A percentile compares a stretch with the other conserved stretches of the same genome.
phyloP scores from a whole-genome alignment of 2,888 invertebrate genomes.

The Melinaea marsaeus region DNA sequence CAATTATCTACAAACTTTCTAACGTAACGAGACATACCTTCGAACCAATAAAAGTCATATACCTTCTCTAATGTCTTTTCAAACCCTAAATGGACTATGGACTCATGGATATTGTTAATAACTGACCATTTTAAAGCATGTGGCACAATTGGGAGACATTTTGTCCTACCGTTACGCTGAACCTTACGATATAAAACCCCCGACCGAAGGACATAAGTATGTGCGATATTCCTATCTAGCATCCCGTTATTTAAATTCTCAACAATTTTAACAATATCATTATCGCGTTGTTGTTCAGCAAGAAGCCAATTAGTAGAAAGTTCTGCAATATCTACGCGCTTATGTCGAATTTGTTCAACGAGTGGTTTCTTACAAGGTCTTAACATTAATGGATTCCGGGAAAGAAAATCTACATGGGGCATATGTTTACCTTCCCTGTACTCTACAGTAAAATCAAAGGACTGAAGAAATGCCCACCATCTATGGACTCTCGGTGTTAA shows the following conservation, averaged over 20 bases:
- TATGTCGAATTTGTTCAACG: too few relatives aligned
- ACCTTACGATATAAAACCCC: slow-evolving; percentile 29
- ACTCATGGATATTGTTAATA: slow-evolving; percentile 37
- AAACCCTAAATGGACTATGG: slow-evolving; percentile 35
- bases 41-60: slow-evolving; percentile 42
- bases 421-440: too few relatives aligned
- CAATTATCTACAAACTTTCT: slow-evolving; percentile 33
- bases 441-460: slow-evolving; percentile 29
- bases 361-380: not conserved
- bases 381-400: slow-evolving; percentile 29
- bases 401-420: slow-evolving; percentile 30
- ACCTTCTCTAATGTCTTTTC: slow-evolving; percentile 37
- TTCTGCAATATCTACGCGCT: not conserved
- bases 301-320: slow-evolving; percentile 29
- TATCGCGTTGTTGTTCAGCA: slow-evolving; percentile 36
- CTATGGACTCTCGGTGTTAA: slow-evolving; percentile 29
- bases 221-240: slow-evolving; percentile 18
- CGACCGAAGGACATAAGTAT: slow-evolving; percentile 30
- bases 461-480: slow-evolving; percentile 32
- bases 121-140: slow-evolving; percentile 37
- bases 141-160: slow-evolving; percentile 34
- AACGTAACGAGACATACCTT: slow-evolving; percentile 37
- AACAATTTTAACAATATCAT: slow-evolving; percentile 20
- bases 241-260: slow-evolving; percentile 7
- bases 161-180: slow-evolving; percentile 22